These are phyloP conservation scores for Barypeithes pellucidus DNA, from an alignment of 2,888 invertebrate species.

Conservation along the genomic window DNA sequence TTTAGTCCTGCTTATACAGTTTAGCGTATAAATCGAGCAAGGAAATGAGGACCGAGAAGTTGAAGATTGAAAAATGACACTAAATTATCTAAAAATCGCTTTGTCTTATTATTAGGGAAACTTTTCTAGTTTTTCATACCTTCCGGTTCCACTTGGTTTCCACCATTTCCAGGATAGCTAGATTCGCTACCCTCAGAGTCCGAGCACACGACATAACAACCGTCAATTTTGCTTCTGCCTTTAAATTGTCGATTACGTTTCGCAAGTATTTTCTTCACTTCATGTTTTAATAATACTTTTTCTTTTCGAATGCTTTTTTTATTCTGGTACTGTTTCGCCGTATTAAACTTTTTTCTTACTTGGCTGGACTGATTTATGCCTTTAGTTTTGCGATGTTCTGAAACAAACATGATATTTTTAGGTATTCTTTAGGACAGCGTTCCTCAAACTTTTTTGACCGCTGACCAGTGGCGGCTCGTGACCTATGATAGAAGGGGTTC, in stretches of 20 bases:
- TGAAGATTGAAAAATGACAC: no score
- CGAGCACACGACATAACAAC: constrained; percentile 45
- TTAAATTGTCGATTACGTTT: constrained; percentile 27
- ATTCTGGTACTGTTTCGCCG: constrained; percentile 4
- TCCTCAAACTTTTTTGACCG: no score
- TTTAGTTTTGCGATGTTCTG: background rate
- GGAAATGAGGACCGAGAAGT: no score
- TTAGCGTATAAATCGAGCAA: no score
- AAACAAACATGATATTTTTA: no score
- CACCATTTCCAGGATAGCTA: constrained; percentile 1
- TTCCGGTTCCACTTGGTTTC: background rate
- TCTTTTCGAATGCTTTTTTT: constrained; percentile 28
- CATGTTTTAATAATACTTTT: constrained; percentile 31
- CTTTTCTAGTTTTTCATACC: no score
- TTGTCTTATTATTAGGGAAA: no score
- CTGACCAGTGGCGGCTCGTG: no score
- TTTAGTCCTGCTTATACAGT: no score
- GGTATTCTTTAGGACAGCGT: no score
- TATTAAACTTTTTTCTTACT: constrained; percentile 3
- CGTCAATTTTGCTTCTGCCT: constrained; percentile 33
- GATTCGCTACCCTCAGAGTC: constrained; percentile 26
- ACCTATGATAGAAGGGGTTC: no score
- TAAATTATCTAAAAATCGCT: no score
- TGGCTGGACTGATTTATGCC: background rate
- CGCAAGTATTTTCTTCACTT: constrained; percentile 33